phyloP scores from a whole-genome alignment of 1,140 invertebrate species.

The Drosophila obscura region DNA sequence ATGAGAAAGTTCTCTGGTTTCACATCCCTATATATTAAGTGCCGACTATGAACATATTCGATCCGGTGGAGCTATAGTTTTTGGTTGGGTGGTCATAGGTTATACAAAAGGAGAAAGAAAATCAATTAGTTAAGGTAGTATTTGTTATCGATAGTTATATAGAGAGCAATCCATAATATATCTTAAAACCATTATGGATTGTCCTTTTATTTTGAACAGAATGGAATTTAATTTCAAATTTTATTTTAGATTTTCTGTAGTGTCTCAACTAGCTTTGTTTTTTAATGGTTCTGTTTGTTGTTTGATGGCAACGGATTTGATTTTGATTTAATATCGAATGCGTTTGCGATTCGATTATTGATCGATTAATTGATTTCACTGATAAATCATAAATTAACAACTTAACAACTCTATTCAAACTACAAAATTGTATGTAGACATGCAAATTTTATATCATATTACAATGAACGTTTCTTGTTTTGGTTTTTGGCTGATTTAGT shows the following conservation, averaged over 20 bases:
- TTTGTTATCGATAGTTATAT: neutral
- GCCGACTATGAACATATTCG: constrained; percentile 99
- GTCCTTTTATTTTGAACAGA: constrained; percentile 4
- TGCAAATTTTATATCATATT: constrained; percentile 43
- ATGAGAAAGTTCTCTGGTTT: constrained; percentile 99
- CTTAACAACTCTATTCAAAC: constrained; percentile 40
- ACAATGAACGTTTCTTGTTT: constrained; percentile 62
- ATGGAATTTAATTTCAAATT: constrained; percentile 34
- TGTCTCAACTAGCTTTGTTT: constrained; percentile 78
- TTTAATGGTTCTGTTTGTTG: constrained; percentile 19
- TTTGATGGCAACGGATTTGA: constrained; percentile 47
- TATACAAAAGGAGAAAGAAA: neutral
- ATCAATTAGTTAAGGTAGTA: constrained; percentile 32
- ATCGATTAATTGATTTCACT: constrained; percentile 16
- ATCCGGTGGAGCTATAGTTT: constrained; percentile 94
- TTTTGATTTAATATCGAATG: constrained; percentile 1
- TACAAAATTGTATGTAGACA: constrained; percentile 34
- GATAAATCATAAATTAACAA: constrained; percentile 51
- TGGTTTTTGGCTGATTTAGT: constrained; percentile 19
- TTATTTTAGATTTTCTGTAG: constrained; percentile 47
- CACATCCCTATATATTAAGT: constrained; percentile 99
- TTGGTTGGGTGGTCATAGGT: neutral
- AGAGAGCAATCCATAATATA: constrained; percentile 20
- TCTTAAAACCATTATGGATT: constrained; percentile 7
- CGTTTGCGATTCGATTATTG: neutral